Base-by-base conservation (phyloP, 2,888 invertebrate genomes). In the Imbricaverruca yamaguchii region DNA sequence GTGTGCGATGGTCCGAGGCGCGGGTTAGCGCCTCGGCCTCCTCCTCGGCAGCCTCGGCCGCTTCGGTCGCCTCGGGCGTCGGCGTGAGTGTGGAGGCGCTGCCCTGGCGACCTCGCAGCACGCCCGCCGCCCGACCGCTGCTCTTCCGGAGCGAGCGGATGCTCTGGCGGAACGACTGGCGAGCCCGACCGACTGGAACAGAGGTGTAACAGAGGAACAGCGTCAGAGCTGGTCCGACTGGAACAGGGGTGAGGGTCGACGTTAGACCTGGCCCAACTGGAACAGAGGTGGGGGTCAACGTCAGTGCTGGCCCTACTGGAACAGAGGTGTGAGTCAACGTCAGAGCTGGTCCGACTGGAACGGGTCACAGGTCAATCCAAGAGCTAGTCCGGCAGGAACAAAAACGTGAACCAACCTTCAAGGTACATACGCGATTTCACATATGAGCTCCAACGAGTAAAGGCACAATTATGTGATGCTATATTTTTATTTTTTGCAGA, bases 171-270 rank as follows among this genome's bases (percentile, higher is more conserved):
- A 87, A 86, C 53, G 86, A 85, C 84, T 87, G 87, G 78, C 91
- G 88, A 82, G 92, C 92, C 87, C 91, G 89, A 88, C 91, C 91
- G 86, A 91, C 91, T 91, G 86, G 80, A 86, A 84, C 39, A 39
- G 39, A 39, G 39, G 39, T 39, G 39, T n/a, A n/a, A n/a, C 59
- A 83, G 74, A 15, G 59, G 57, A 7, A 1, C 25, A 53, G 56
- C 13, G 69, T 63, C 57, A 61, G 13, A n/a, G 39, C 80, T n/a
- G 65, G 55, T n/a, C 25, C 55, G 59, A 59, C 59, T 13, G 21
- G 23, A 74, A 39, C 59, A 67, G 67, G 57, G 56, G 61, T 9
- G 63, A 80, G 39, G 39, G 39, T 39, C 39, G 4, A 39, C 39
- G 39, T 39, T 4, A 4, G 39, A 39, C 2, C 39, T 39, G 39